These are phyloP conservation scores for Conchocele bisecta DNA, from an alignment of 2,888 invertebrate species.

Conservation along the genomic window DNA sequence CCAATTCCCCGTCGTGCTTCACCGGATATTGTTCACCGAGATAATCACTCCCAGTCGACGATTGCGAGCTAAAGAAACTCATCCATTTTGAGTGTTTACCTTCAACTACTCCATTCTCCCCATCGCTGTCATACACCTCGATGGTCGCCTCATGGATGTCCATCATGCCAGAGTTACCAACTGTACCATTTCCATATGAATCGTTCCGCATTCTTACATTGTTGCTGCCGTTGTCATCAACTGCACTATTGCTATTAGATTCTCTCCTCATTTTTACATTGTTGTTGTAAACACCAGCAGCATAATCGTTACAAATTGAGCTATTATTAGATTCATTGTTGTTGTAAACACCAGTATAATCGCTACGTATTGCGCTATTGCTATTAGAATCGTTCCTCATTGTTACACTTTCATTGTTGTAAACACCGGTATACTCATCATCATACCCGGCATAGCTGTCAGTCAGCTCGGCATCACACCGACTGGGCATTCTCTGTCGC, in stretches of 20 bases:
- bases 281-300: too few relatives aligned
- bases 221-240: not conserved
- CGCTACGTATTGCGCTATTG: too few relatives aligned
- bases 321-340: not conserved
- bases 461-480: too few relatives aligned
- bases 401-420: too few relatives aligned
- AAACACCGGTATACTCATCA: too few relatives aligned
- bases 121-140: conserved; percentile 15
- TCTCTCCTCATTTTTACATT: too few relatives aligned
- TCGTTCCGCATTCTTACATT: not conserved
- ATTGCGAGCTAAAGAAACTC: conserved; percentile 45
- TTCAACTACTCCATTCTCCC: too few relatives aligned
- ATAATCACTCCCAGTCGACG: conserved; percentile 47
- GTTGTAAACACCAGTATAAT: too few relatives aligned
- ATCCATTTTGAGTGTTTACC: conserved; percentile 48
- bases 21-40: conserved; percentile 29
- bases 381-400: not conserved
- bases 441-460: too few relatives aligned
- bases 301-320: too few relatives aligned
- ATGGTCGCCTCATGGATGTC: not conserved
- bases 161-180: not conserved
- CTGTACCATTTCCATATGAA: not conserved
- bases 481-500: too few relatives aligned
- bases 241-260: not conserved
- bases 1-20: not conserved